Conservation (phyloP, 2,888 invertebrate species). For the Nezara viridula region DNA sequence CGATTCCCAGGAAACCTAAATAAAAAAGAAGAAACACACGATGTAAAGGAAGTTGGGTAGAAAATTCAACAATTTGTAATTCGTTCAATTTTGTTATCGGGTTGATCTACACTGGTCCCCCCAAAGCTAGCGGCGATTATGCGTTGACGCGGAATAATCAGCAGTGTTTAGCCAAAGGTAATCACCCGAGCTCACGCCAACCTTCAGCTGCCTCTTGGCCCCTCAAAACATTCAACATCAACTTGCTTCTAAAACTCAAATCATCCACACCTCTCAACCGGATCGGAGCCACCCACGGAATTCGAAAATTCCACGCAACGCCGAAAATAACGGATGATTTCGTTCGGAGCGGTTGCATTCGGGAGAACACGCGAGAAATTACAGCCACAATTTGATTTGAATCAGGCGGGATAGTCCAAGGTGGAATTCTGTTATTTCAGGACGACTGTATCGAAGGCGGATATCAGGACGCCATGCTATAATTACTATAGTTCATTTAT, state of each 20-base stretch:
- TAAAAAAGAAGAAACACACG: neutral
- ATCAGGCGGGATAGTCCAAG: neutral
- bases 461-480: too few relatives aligned
- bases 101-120: constrained; percentile 33
- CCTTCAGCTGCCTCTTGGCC: neutral
- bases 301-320: constrained; percentile 18
- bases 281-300: constrained; percentile 23
- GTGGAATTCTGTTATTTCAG: neutral
- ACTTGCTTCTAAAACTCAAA: constrained; percentile 28
- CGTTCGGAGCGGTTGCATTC: neutral
- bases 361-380: constrained; percentile 2
- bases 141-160: constrained; percentile 45
- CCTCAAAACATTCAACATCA: constrained; percentile 22
- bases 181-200: constrained; percentile 26
- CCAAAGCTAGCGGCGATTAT: constrained; percentile 28
- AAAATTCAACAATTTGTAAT: constrained; percentile 35
- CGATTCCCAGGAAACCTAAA: neutral
- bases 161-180: constrained; percentile 39
- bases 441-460: neutral
- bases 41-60: neutral
- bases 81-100: constrained; percentile 31
- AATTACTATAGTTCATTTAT: too few relatives aligned
- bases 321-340: constrained; percentile 32
- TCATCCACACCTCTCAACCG: neutral
- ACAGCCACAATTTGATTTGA: neutral